These are phyloP conservation scores for Turnix velox DNA, from an alignment of 2,113 vertebrate species.

Conservation along the genomic window DNA sequence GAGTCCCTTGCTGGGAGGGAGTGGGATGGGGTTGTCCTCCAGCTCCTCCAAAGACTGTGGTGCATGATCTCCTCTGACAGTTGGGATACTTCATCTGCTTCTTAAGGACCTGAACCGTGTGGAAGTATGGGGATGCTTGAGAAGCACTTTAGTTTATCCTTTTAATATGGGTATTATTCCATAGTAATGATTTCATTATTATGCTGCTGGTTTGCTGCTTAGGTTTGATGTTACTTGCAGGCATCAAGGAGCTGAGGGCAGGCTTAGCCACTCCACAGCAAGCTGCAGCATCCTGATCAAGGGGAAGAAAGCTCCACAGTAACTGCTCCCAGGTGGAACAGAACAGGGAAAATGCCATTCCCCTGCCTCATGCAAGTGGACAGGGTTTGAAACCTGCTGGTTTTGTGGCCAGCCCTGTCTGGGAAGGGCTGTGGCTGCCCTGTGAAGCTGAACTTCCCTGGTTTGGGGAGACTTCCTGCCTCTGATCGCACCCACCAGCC, in stretches of 20 bases:
- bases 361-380: background rate
- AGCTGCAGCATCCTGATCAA: accelerated
- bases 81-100: background rate
- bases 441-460: background rate
- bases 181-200: background rate
- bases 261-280: background rate
- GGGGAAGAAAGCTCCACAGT: background rate
- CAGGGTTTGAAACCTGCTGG: background rate
- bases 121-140: background rate
- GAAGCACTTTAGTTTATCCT: background rate
- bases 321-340: background rate
- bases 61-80: background rate
- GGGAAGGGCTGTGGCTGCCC: background rate
- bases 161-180: background rate
- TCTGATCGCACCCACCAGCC: background rate
- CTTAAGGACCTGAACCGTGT: background rate
- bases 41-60: background rate
- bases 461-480: background rate
- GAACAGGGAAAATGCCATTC: background rate
- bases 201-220: background rate
- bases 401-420: background rate
- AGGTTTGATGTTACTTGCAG: background rate
- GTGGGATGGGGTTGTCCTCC: background rate
- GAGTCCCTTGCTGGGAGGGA: background rate
- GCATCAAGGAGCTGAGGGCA: background rate